Base-by-base conservation (phyloP, 2,113 vertebrate genomes). In the Dipodomys ordii region DNA sequence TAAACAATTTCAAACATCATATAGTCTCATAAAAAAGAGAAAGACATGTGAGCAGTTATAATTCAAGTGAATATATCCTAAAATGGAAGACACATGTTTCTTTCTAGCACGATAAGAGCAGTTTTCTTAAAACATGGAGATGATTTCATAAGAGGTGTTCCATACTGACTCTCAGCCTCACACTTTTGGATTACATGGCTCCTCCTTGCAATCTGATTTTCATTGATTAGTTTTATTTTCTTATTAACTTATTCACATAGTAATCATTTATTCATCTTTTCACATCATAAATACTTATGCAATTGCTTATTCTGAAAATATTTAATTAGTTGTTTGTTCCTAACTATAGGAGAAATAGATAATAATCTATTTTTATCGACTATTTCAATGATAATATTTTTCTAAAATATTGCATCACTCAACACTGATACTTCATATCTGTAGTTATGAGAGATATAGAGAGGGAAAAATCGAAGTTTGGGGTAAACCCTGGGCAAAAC, bases 211-310 rank as follows among this genome's bases (percentile, higher is more conserved):
- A 3, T 2, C 65, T 65, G 10, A 46, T 15, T 84, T 89, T 13
- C 4, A 57, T 71, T 72, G 53, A 44, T 23, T 80, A 39, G 72
- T 87, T 82, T 77, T 35, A 76, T 79, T 80, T 81, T n/a, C 6
- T 67, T 32, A 76, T 71, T 92, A 39, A 67, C 39, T 81, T 68
- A 87, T 90, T 81, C 87, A n/a, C 23, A 60, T 84, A 53, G 2
- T 18, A 10, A 92, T 81, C 7, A 77, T 44, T 49, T 71, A 57
- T 19, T 71, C 2, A 49, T 6, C 49, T 49, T 20, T 76, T 71
- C 62, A 83, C 10, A 44, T 76, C 10, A 65, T 30, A 93, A 83
- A 64, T 20, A 92, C 68, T 68, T 65, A 82, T 44, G 67, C 4
- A 77, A 0, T 73, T 35, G 13, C 44, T 28, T n/a, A 82, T 15